A percentile compares a stretch with the other conserved stretches of the same genome.
phyloP scores from a whole-genome alignment of 2,888 invertebrate species.

The Arge pagana region DNA sequence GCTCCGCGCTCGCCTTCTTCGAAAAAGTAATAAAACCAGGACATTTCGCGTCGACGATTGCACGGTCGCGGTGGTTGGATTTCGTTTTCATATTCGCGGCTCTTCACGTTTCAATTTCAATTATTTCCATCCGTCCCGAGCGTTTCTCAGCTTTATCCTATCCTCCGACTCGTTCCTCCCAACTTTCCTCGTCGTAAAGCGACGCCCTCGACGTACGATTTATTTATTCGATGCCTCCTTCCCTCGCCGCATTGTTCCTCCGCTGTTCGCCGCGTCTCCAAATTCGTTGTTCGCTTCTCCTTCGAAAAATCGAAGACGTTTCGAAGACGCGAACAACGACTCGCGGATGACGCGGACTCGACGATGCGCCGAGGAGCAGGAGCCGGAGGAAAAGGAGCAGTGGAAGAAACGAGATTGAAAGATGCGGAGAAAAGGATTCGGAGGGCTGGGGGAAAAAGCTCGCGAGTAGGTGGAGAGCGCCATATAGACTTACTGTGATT shows the following conservation, averaged over 20 bases:
- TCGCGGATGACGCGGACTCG: too few relatives aligned
- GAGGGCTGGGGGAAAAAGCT: background rate
- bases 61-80: background rate
- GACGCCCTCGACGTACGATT: too few relatives aligned
- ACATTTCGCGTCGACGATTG: background rate
- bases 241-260: background rate
- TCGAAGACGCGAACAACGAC: too few relatives aligned
- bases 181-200: background rate
- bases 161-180: background rate
- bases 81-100: conserved; percentile 2
- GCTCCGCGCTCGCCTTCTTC: conserved; percentile 11
- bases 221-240: background rate
- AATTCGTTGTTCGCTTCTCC: background rate
- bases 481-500: conserved; percentile 19
- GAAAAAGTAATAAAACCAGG: conserved; percentile 7
- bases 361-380: too few relatives aligned
- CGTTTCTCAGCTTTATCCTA: conserved; percentile 6
- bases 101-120: conserved; percentile 20
- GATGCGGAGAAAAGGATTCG: background rate
- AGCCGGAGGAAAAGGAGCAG: background rate
- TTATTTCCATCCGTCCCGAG: conserved; percentile 16
- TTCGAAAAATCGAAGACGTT: background rate
- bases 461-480: too few relatives aligned
- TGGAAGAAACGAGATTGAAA: background rate
- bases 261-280: background rate